Evolutionary conservation across 1,140 invertebrate species (phyloP).

Genomic region (Trialeurodes vaporariorum): DNA sequence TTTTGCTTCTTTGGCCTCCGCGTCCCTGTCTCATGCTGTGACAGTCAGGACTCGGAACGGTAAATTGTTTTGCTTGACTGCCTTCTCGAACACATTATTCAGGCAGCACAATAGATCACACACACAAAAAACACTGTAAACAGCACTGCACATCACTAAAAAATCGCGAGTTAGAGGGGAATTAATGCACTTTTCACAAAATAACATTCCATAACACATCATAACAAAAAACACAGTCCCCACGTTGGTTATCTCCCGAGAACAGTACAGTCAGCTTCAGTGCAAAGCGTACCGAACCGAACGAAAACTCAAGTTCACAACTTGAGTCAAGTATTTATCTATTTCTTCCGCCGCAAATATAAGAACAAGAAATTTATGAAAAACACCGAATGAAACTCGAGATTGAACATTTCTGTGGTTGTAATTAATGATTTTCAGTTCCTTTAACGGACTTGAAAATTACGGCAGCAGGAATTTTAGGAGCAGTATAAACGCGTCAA

Average conservation of each 20-base stretch:
- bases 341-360: background rate
- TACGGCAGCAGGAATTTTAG: too few relatives aligned
- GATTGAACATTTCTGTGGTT: background rate
- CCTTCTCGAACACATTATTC: background rate
- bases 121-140: background rate
- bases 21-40: conserved; percentile 37
- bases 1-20: conserved; percentile 37
- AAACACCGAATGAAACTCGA: background rate
- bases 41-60: background rate
- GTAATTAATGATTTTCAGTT: background rate
- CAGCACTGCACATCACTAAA: background rate
- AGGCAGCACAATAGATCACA: background rate
- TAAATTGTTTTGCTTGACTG: background rate
- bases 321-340: background rate
- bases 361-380: too few relatives aligned
- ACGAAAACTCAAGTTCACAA: background rate
- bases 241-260: background rate
- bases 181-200: background rate
- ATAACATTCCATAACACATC: background rate
- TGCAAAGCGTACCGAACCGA: background rate
- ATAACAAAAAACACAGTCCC: background rate
- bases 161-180: background rate
- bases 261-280: background rate
- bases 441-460: background rate
- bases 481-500: too few relatives aligned